phyloP scores from a whole-genome alignment of 2,888 invertebrate genomes.

The Amphipyra tragopoginis region DNA sequence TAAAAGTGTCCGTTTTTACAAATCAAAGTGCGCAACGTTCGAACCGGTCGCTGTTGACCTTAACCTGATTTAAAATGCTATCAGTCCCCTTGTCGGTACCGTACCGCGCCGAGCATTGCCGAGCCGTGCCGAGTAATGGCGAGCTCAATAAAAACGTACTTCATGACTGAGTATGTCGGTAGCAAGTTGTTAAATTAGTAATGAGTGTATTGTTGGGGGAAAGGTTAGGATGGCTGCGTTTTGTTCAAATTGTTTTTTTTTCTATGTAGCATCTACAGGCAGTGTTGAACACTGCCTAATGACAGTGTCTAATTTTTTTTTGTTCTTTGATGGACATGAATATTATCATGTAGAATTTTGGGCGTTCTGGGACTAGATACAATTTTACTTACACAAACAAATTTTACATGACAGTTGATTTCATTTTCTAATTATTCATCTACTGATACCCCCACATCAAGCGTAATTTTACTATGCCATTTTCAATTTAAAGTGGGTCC shows the following conservation, averaged over 20 bases:
- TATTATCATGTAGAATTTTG: too few relatives aligned
- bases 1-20: slow-evolving; percentile 34
- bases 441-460: too few relatives aligned
- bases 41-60: slow-evolving; percentile 76
- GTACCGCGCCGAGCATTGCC: slow-evolving; percentile 34
- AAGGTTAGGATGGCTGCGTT: slow-evolving; percentile 68
- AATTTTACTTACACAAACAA: too few relatives aligned
- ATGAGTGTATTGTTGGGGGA: slow-evolving; percentile 84
- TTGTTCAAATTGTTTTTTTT: neutral
- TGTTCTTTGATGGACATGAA: too few relatives aligned
- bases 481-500: too few relatives aligned
- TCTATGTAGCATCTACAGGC: too few relatives aligned
- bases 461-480: too few relatives aligned
- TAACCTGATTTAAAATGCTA: slow-evolving; percentile 89
- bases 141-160: slow-evolving; percentile 78
- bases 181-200: slow-evolving; percentile 84
- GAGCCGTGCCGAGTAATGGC: slow-evolving; percentile 31
- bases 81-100: slow-evolving; percentile 68
- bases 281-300: too few relatives aligned
- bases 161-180: slow-evolving; percentile 82
- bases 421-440: too few relatives aligned
- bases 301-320: too few relatives aligned
- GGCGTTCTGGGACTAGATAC: too few relatives aligned
- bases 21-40: slow-evolving; percentile 48
- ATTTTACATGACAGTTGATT: too few relatives aligned